A percentile compares a stretch with the other conserved stretches of the same genome.
phyloP scores from a whole-genome alignment of 2,888 invertebrate species.

The Chrysolina haemoptera region DNA sequence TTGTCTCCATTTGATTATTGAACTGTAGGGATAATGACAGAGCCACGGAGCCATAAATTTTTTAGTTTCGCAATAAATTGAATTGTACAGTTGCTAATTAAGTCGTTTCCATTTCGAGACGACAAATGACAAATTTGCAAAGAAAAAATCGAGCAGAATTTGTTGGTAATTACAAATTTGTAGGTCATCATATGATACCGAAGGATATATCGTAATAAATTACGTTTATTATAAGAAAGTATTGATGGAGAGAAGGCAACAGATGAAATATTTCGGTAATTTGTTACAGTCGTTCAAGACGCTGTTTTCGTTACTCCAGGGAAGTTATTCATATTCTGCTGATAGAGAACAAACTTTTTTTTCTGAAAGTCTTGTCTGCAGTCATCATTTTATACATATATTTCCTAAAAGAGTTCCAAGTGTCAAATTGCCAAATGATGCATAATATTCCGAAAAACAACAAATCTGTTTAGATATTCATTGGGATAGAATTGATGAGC shows the following conservation, averaged over 20 bases:
- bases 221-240: constrained; percentile 48
- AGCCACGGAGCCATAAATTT: constrained; percentile 8
- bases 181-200: constrained; percentile 40
- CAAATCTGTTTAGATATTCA: no score
- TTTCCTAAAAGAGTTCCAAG: no score
- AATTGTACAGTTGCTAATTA: constrained; percentile 32
- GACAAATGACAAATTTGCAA: constrained; percentile 37
- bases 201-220: constrained; percentile 53
- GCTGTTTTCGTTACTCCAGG: not conserved
- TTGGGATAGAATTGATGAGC: no score
- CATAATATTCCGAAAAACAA: no score
- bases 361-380: no score
- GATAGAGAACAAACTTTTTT: no score
- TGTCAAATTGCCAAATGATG: no score
- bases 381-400: not conserved
- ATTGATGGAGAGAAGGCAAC: constrained; percentile 27
- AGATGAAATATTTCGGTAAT: constrained; percentile 36
- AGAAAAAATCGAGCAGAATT: constrained; percentile 48
- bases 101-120: constrained; percentile 33
- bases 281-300: constrained; percentile 26
- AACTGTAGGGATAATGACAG: not conserved
- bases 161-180: constrained; percentile 51
- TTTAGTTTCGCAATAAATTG: constrained; percentile 2
- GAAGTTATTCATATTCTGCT: no score
- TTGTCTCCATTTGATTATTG: not conserved